Base-by-base conservation (phyloP, 2,113 vertebrate species). In the Anolis carolinensis region DNA sequence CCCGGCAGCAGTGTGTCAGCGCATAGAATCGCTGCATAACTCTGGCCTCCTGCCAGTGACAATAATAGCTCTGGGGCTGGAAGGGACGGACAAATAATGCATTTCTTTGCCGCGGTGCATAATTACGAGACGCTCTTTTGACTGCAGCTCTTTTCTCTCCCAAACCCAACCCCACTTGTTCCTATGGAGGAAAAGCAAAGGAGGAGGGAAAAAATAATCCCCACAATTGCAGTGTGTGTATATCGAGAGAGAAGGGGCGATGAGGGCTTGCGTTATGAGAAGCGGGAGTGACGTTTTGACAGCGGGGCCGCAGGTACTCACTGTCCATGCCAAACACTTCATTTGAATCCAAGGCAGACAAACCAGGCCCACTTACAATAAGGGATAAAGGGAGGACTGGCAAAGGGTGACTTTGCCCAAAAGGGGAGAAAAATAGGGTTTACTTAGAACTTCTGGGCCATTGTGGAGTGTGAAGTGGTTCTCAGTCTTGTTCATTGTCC, bases 251-350 rank as follows among this genome's bases (percentile, higher is more conserved):
- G 55, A 71, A 4, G 21, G 48, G 83, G 80, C 3, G 34, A 0
- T 30, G 39, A 48, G 94, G 91, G 87, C 55, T 94, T 91, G 70
- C 39, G 86, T 1, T 36, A 86, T 82, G 88, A 89, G 93, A 68
- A 94, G 90, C 90, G 80, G 91, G 93, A 92, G 91, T 93, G 94
- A 93, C 90, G 72, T 91, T 93, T 93, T 93, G 92, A 95, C 92
- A 94, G 93, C 76, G 83, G 36, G 90, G 90, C 91, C 91, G 87
- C 84, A 91, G 89, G 89, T 94, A 88, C 91, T 86, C 86, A 1
- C 92, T 48, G 90, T 87, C 90, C 91, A 93, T 92, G 90, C 93
- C 92, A 94, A 86, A 95, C 93, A 90, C 2, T 90, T 94, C 87
- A 89, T 95, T 94, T 95, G 93, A 95, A 94, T 94, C 92, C 88